Conservation (phyloP, 2,888 invertebrate species). For the Heliconius erato region DNA sequence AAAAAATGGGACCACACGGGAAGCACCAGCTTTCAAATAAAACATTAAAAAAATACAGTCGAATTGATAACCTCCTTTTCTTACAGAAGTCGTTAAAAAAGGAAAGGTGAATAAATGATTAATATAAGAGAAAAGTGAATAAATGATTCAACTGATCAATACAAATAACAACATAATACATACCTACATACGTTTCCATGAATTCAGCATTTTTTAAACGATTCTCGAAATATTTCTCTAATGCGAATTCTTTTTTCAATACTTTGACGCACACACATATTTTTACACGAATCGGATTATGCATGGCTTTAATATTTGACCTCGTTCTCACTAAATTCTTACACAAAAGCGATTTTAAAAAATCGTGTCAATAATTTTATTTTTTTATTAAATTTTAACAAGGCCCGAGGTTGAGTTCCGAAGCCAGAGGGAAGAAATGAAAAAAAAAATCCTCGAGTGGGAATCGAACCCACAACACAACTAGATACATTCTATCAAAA, state of each 20-base stretch:
- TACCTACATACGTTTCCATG: neutral
- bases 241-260: no score
- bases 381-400: no score
- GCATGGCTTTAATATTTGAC: constrained; percentile 10
- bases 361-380: neutral
- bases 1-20: no score
- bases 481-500: neutral
- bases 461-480: no score
- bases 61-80: no score
- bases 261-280: neutral
- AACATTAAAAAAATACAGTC: no score
- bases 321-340: neutral
- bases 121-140: neutral
- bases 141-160: neutral
- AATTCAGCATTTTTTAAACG: neutral
- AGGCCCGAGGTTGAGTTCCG: no score
- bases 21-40: no score
- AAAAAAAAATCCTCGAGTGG: no score
- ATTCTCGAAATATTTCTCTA: neutral
- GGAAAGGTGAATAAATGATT: no score
- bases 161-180: neutral
- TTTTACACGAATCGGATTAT: neutral
- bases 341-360: constrained; percentile 8
- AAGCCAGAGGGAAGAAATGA: no score
- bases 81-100: no score